Base-by-base conservation (phyloP, 2,888 invertebrate genomes). In the Cordilura impudica region DNA sequence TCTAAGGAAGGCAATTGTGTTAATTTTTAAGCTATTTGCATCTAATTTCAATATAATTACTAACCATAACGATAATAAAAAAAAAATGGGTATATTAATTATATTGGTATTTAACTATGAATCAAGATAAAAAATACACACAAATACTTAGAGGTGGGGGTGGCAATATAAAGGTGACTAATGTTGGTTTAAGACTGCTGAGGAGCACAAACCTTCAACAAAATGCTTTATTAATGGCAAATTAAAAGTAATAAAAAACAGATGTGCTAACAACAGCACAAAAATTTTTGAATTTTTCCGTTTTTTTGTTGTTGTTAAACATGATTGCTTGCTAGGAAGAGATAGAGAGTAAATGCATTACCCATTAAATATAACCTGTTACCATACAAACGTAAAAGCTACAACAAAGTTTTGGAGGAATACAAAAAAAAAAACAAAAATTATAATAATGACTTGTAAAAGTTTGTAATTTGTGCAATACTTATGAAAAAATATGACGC, bases 221-320 rank as follows among this genome's bases (percentile, higher is more conserved):
- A 81, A 81, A 82, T 81, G 81, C 86, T 86, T 87, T 87, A 87
- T 87, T 87, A 87, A 87, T 87, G 87, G 87, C 86, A 86, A 87
- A 87, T 87, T 87, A 87, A 87, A 87, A 87, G 87, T 85, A 87
- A 87, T 87, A 87, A 87, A 87, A 87, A 87, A 84, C 87, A 87
- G 87, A 87, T 87, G 87, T 87, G 87, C 87, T 87, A 86, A 86
- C 84, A 86, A 85, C 85, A 85, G 87, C 87, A 87, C 85, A 87
- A 86, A 71, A 70, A 39, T 63, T 35, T 23, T 39, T 1, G 35
- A n/a, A 31, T 31, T 31, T 60, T 66, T 49, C n/a, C n/a, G n/a
- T n/a, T n/a, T n/a, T n/a, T n/a, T n/a, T n/a, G n/a, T n/a, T n/a
- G n/a, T n/a, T n/a, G n/a, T 66, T 67, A 23, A 66, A 61, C 67